Base-by-base conservation (phyloP, 2,113 vertebrate genomes). In the Pangasianodon hypophthalmus region DNA sequence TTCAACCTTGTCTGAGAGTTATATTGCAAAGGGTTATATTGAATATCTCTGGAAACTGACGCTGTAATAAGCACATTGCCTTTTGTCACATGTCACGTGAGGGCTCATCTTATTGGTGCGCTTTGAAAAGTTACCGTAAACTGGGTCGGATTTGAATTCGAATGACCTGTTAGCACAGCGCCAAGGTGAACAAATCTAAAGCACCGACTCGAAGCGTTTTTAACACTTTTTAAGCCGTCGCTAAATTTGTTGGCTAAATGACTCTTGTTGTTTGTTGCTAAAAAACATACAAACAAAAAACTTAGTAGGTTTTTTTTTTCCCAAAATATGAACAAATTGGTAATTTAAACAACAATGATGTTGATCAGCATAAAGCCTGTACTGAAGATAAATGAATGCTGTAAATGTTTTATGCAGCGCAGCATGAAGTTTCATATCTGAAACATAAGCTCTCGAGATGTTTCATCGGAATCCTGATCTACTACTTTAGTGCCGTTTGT, bases 401-500 rank as follows among this genome's bases (percentile, higher is more conserved):
- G 19, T 75, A 3, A 21, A 75, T 77, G 73, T 77, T 48, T 46
- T 21, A 77, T 77, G 37, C 69, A 37, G 37, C 6, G 1, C 71
- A 71, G 32, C 71, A 0, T 46, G 8, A 77, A 41, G 37, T 3
- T 41, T 46, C 9, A 48, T 50, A 13, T 50, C 24, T 79, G 75
- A 79, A 26, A 79, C 6, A 26, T 26, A 79, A 18, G 26, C 50
- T 16, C 79, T 32, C 6, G 29, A 26, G 73, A 54, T 81, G 79
- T 81, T 81, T 81, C 44, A 4, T 79, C 21, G 4, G 75, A 41
- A 48, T 24, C 75, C 4, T 11, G 19, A 46, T n/a, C 94, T 37
- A 89, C 93, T 93, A 73, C 46, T 69, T 73, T 87, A 56, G 84
- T 85, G 75, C 85, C 71, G 62, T 71, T 62, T 73, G 69, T 85